Conservation (phyloP, 2,888 invertebrate genomes). For the Oscheius sp. region DNA sequence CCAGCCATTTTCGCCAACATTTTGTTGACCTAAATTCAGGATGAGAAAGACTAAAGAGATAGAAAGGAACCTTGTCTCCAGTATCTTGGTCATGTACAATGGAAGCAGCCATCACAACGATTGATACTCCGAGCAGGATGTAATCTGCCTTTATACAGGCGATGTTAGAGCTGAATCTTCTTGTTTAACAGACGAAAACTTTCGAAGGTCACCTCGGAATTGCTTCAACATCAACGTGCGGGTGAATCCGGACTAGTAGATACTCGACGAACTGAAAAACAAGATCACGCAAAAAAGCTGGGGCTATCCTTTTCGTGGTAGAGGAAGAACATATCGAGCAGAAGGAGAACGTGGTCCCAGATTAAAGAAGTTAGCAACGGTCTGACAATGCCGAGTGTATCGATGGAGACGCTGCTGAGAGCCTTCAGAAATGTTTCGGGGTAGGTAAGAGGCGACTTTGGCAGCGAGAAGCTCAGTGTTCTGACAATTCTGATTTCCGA, state of each 20-base stretch:
- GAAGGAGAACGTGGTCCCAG: conserved; percentile 28
- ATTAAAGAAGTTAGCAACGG: neutral
- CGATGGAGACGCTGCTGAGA: neutral
- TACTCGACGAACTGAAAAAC: conserved; percentile 3
- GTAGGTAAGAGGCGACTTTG: conserved; percentile 30
- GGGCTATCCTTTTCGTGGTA: conserved; percentile 12
- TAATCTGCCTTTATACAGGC: conserved; percentile 30
- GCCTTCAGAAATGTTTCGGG: conserved; percentile 32
- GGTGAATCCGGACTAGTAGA: neutral
- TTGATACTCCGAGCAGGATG: conserved; percentile 15
- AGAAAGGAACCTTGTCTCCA: conserved; percentile 5
- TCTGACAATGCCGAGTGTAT: neutral
- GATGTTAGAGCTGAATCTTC: neutral
- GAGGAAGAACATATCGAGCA: conserved; percentile 31
- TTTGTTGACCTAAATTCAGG: neutral
- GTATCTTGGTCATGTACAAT: conserved; percentile 3
- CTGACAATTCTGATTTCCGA: conserved; percentile 74
- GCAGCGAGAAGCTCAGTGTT: conserved; percentile 24
- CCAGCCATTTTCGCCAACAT: conserved; percentile 15
- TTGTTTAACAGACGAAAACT: neutral
- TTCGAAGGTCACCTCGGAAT: neutral
- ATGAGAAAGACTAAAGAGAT: neutral
- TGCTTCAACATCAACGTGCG: neutral
- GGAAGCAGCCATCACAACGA: conserved; percentile 21
- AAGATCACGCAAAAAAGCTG: neutral